Evolutionary conservation across 2,113 vertebrate species (phyloP).

Genomic region (Plecotus auritus): DNA sequence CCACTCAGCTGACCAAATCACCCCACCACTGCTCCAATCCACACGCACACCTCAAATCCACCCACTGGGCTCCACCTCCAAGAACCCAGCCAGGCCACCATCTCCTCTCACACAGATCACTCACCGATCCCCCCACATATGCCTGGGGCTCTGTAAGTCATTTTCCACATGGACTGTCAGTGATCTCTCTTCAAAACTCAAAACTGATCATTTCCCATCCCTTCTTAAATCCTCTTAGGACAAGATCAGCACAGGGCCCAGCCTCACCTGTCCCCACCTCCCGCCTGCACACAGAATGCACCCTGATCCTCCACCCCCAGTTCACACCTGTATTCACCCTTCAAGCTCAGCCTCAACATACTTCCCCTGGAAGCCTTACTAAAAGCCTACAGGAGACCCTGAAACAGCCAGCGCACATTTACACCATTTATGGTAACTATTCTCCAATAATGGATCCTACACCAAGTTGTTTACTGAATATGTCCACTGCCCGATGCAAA

Average conservation of each 20-base stretch:
- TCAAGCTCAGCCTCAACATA: background rate
- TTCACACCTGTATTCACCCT: background rate
- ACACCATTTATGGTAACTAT: background rate
- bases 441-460: background rate
- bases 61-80: background rate
- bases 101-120: accelerated
- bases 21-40: background rate
- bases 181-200: background rate
- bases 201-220: background rate
- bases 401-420: background rate
- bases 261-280: background rate
- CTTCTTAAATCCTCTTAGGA: background rate
- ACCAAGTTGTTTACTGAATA: background rate
- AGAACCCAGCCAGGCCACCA: background rate
- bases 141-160: background rate
- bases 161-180: background rate
- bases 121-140: accelerated
- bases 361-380: background rate
- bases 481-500: background rate
- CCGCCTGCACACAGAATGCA: accelerated
- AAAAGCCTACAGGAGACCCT: background rate
- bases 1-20: background rate
- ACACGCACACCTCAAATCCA: background rate
- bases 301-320: background rate
- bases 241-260: background rate